A percentile compares a stretch with the other conserved stretches of the same genome.
These are phyloP conservation scores for Dasypolia templi DNA, from an alignment of 2,888 invertebrate genomes.

Conservation along the genomic window DNA sequence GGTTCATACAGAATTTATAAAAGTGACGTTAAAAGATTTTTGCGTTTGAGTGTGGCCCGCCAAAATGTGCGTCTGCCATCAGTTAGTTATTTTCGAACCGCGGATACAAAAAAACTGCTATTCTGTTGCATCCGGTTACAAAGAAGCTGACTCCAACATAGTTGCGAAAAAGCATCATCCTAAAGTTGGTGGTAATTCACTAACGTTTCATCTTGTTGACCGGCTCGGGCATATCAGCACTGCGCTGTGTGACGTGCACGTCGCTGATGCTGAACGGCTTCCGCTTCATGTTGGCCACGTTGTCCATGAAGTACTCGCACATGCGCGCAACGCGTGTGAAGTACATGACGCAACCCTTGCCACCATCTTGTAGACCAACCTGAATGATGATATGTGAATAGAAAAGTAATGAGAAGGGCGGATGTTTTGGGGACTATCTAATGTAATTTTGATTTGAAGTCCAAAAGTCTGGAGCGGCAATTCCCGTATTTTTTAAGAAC, in stretches of 20 bases:
- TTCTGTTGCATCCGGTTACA: no score
- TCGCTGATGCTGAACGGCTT: constrained; percentile 86
- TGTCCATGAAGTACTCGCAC: constrained; percentile 83
- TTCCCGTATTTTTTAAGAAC: no score
- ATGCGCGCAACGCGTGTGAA: constrained; percentile 76
- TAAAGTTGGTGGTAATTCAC: no score
- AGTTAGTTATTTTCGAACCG: no score
- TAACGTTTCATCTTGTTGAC: constrained; percentile 84
- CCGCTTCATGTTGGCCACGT: constrained; percentile 74
- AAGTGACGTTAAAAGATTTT: no score
- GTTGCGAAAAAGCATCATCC: no score
- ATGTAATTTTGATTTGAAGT: background rate
- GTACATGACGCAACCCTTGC: constrained; percentile 82
- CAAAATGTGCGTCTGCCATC: no score
- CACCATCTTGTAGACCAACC: constrained; percentile 85
- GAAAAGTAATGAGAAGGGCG: background rate
- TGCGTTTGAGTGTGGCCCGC: no score
- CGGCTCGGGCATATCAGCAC: constrained; percentile 80
- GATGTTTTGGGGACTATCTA: background rate
- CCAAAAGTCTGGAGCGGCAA: no score
- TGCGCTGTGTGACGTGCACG: constrained; percentile 76
- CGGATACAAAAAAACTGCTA: no score
- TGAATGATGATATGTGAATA: constrained; percentile 47
- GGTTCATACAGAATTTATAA: no score
- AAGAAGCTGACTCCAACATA: no score